Evolutionary conservation across 2,888 invertebrate genomes (phyloP), one percentile per base, ranked within the genome.

Genomic region (Lissonota sp.): DNA sequence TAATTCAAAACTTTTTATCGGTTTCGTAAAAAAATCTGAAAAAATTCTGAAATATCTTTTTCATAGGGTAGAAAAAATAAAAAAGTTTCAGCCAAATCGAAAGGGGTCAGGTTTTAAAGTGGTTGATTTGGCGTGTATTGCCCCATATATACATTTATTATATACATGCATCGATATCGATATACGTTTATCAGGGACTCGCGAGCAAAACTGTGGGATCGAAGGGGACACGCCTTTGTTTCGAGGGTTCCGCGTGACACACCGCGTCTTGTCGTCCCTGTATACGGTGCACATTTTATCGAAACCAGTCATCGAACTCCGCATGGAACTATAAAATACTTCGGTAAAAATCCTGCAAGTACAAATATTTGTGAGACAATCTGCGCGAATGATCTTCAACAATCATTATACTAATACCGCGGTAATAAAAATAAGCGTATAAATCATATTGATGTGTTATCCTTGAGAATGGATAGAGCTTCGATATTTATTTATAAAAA

Each of bases 151-250:
- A 16, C 42, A 42, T 44, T 6, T 57, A 44, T 46, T n/a, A 57
- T 63, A 42, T 6, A 14, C 10, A 26, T 6, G 10, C 10, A 26
- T 26, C 12, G 46, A 16, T 57, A 58, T 40, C 12, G 8, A 49
- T 26, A n/a, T 44, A 12, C 26, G 26, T 26, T 57, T 6, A 44
- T 26, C 42, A 57, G 10, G 53, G 10, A 53, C 40, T 53, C 37
- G 7, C 7, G 40, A 14, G n/a, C 14, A 37, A 4, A 37, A 49
- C 40, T n/a, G 60, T 72, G 60, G 40, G 60, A 58, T 79, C 73
- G 62, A 37, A n/a, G 16, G 39, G 26, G 37, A 14, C 40, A 51
- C 57, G 53, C 66, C 64, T 62, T 75, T 75, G 75, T 67, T 62
- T 69, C 57, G 67, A 62, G n/a, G 57, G 26, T 26, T 26, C 26